phyloP scores from a whole-genome alignment of 1,140 invertebrate species.

The Latrodectus geometricus region DNA sequence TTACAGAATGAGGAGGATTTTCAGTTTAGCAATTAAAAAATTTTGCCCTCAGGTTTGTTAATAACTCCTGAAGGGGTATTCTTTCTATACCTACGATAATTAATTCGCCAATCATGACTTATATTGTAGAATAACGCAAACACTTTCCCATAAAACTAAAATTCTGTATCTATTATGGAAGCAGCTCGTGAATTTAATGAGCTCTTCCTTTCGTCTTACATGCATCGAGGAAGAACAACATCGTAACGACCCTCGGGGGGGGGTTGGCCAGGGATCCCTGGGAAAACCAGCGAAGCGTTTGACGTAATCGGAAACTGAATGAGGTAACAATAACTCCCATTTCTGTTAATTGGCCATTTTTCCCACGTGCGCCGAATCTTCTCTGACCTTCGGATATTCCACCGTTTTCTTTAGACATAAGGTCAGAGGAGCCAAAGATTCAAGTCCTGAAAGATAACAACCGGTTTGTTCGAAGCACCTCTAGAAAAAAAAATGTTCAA shows the following conservation, averaged over 20 bases:
- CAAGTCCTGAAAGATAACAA: conserved; percentile 5
- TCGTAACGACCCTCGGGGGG: neutral
- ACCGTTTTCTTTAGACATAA: neutral
- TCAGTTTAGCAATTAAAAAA: no score
- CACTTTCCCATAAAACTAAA: no score
- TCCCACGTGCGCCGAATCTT: neutral
- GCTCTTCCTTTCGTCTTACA: no score
- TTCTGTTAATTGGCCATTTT: conserved; percentile 13
- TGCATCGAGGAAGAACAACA: neutral
- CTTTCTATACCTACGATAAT: no score
- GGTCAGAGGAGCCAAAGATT: neutral
- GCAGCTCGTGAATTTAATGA: no score
- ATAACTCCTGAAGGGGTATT: no score
- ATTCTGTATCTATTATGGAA: no score
- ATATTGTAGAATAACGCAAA: no score
- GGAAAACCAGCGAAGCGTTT: conserved; percentile 25
- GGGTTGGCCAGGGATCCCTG: neutral
- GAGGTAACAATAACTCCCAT: conserved; percentile 8
- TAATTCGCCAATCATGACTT: no score
- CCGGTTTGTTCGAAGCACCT: conserved; percentile 2
- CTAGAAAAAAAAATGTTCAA: neutral
- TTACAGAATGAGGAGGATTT: no score
- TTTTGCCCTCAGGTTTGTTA: no score
- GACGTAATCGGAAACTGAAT: neutral
- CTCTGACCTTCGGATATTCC: conserved; percentile 13